phyloP scores from a whole-genome alignment of 1,140 invertebrate species.

The Drosophila takahashii region DNA sequence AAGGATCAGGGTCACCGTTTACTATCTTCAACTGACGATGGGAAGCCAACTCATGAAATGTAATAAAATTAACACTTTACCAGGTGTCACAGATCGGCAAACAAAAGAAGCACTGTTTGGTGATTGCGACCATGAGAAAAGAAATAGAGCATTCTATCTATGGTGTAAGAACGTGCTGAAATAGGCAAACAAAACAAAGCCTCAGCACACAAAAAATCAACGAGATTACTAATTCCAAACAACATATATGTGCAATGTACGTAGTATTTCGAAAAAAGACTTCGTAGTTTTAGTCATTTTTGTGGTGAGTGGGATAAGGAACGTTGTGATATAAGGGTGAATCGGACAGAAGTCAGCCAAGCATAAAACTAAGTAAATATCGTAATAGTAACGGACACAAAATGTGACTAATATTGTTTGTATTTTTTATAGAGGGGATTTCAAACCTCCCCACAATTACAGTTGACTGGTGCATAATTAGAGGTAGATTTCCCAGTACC shows the following conservation, averaged over 20 bases:
- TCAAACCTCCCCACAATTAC: background rate
- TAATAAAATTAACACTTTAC: conserved; percentile 12
- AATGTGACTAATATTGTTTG: background rate
- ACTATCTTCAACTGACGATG: background rate
- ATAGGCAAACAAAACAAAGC: conserved; percentile 14
- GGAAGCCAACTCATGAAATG: no score
- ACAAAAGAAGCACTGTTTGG: conserved; percentile 16
- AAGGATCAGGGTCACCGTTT: background rate
- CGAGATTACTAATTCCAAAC: conserved; percentile 34
- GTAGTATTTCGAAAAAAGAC: background rate
- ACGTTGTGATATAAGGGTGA: conserved; percentile 10
- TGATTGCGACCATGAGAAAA: conserved; percentile 22
- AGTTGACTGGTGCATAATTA: conserved; percentile 1
- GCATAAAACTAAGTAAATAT: conserved; percentile 12
- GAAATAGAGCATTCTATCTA: conserved; percentile 32
- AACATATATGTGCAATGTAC: background rate
- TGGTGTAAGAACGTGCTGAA: conserved; percentile 32
- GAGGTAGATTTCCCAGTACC: background rate
- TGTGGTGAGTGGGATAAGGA: background rate
- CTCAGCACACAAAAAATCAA: background rate
- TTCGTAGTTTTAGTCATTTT: background rate
- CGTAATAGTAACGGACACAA: background rate
- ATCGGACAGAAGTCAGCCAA: conserved; percentile 7
- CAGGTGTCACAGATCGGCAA: conserved; percentile 21
- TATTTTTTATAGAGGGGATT: background rate